Percentiles rank a stretch among this genome's conserved stretches.
These are phyloP conservation scores for Ochropleura leucogaster DNA, from an alignment of 2,888 invertebrate genomes.

Conservation along the genomic window DNA sequence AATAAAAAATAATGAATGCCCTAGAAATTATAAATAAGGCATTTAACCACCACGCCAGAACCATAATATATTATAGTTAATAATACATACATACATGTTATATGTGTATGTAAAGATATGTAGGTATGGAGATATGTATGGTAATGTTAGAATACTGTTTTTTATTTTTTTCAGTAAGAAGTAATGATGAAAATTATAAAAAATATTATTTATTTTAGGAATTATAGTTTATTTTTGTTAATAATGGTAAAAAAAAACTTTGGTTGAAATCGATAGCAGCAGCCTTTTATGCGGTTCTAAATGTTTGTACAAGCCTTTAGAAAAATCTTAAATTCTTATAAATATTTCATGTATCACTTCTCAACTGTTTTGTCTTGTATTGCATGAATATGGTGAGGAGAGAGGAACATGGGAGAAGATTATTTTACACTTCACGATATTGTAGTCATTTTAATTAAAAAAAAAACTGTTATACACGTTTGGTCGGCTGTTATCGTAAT, in stretches of 20 bases:
- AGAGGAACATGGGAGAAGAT: slow-evolving; percentile 32
- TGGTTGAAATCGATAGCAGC: too few relatives aligned
- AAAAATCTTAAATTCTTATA: background rate
- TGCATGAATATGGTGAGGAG: slow-evolving; percentile 28
- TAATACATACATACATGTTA: slow-evolving; percentile 15
- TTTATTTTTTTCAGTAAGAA: slow-evolving; percentile 28
- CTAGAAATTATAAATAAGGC: slow-evolving; percentile 10
- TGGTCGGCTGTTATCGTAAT: background rate
- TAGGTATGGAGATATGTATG: slow-evolving; percentile 8
- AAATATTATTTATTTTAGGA: background rate
- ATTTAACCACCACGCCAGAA: slow-evolving; percentile 24
- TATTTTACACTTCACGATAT: slow-evolving; percentile 56
- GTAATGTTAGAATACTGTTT: slow-evolving; percentile 29
- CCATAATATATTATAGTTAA: slow-evolving; percentile 11
- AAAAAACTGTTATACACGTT: too few relatives aligned
- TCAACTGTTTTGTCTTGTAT: slow-evolving; percentile 30
- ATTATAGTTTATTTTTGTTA: too few relatives aligned
- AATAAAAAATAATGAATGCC: slow-evolving; percentile 20
- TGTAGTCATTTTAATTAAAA: too few relatives aligned
- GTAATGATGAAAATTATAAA: slow-evolving; percentile 36
- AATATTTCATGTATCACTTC: slow-evolving; percentile 46
- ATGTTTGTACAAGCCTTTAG: background rate
- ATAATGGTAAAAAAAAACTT: too few relatives aligned
- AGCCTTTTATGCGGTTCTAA: too few relatives aligned
- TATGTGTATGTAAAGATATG: slow-evolving; percentile 27